Percentiles rank a stretch among this genome's conserved stretches.
phyloP scores from a whole-genome alignment of 2,113 vertebrate species.

The Choloepus hoffmanni region DNA sequence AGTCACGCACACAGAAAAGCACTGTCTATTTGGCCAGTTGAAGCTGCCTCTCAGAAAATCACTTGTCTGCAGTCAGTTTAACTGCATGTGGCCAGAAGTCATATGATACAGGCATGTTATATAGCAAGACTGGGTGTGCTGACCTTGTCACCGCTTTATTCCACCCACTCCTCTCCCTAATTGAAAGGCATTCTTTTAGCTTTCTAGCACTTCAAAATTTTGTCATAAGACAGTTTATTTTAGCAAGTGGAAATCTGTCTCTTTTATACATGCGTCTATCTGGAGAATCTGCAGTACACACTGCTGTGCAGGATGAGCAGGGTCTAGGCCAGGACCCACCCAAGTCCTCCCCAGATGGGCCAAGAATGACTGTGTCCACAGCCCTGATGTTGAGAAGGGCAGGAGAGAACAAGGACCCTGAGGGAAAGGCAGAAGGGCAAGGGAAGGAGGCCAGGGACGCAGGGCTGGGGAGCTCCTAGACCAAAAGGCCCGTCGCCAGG shows the following conservation, averaged over 20 bases:
- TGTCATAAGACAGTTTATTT: neutral
- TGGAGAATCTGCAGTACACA: neutral
- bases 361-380: neutral
- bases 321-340: neutral
- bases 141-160: neutral
- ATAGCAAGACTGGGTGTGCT: neutral
- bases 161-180: neutral
- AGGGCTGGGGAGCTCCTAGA: neutral
- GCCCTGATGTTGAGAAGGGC: neutral
- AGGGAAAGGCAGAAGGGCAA: neutral
- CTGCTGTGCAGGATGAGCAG: neutral
- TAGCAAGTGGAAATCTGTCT: neutral
- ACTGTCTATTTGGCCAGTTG: neutral
- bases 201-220: neutral
- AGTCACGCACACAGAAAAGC: neutral
- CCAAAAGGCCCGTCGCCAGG: neutral
- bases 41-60: neutral
- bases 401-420: no score
- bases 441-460: neutral
- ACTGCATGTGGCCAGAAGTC: neutral
- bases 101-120: neutral
- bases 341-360: neutral
- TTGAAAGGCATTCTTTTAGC: neutral
- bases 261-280: neutral
- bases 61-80: neutral